Base-by-base conservation (phyloP, 1,140 invertebrate species). In the Diabrotica virgifera region DNA sequence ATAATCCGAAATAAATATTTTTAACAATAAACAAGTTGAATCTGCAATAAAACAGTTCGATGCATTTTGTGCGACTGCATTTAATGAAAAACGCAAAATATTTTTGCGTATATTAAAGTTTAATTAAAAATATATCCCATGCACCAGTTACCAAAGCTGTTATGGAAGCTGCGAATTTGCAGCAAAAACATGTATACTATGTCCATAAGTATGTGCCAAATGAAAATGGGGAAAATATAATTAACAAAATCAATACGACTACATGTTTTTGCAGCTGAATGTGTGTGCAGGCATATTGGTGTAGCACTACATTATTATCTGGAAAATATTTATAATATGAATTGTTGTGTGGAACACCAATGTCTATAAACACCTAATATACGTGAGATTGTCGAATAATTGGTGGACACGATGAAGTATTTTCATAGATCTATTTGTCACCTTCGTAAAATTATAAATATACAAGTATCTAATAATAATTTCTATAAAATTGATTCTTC, bases 251-350 rank as follows among this genome's bases (percentile, higher is more conserved):
- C 9, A 13, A 40, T 10, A n/a, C 14, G 57, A 40, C 14, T 38
- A 13, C 38, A 14, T 67, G 67, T 71, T 67, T 69, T 72, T 69
- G 69, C 65, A 64, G 51, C 69, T 64, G 64, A 54, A 60, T 53
- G 46, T 67, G 57, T 72, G 66, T 70, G 66, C 72, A 74, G 70
- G 72, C 72, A 72, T 51, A 64, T 60, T 62, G 60, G 67, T 50
- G 52, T 62, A 71, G 60, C 68, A 70, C 70, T 70, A 72, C 70
- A 52, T 61, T 62, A 65, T 68, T 62, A 64, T 71, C 37, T 59
- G 62, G 65, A 63, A 64, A 59, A 63, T 62, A 67, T 55, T 59
- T 63, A 55, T 62, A 68, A 64, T 66, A 64, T 64, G 53, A 68
- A 54, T 51, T 62, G 24, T 51, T 62, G 24, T 59, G 62, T 59